A percentile compares a stretch with the other conserved stretches of the same genome.
Conservation (phyloP, 2,888 invertebrate genomes). For the Vandiemenella viatica region DNA sequence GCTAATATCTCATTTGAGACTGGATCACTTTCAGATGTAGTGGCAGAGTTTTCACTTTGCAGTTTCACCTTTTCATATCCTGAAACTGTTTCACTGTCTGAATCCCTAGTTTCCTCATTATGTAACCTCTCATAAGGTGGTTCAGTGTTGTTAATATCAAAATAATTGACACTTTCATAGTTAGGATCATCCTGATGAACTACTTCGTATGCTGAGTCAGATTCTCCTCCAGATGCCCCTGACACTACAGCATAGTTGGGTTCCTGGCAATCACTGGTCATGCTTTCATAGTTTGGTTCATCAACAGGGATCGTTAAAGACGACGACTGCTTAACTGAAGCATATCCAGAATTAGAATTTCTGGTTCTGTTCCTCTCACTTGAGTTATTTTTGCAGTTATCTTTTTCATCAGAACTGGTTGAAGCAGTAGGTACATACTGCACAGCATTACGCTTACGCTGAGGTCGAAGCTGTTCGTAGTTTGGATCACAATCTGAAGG, state of each 20-base stretch:
- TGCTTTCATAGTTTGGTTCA: slow-evolving; percentile 65
- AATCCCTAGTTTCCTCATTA: slow-evolving; percentile 18
- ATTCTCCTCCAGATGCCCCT: slow-evolving; percentile 47
- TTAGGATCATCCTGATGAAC: slow-evolving; percentile 53
- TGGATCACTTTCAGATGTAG: background rate
- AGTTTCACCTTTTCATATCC: slow-evolving; percentile 7
- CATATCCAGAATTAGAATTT: background rate
- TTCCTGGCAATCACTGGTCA: slow-evolving; percentile 40
- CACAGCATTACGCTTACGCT: slow-evolving; percentile 23
- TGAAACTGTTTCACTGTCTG: slow-evolving; percentile 6
- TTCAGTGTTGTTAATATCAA: slow-evolving; percentile 39
- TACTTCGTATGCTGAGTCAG: slow-evolving; percentile 50
- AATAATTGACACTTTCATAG: slow-evolving; percentile 67
- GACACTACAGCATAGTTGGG: slow-evolving; percentile 41
- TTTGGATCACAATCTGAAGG: slow-evolving; percentile 53
- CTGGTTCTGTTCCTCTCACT: background rate
- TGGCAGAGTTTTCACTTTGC: background rate
- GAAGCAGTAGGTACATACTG: no score
- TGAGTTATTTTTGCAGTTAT: background rate
- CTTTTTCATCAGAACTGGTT: background rate
- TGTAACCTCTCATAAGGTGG: slow-evolving; percentile 53
- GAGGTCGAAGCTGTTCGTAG: slow-evolving; percentile 57
- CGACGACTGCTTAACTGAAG: background rate
- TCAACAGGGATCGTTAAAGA: slow-evolving; percentile 16
- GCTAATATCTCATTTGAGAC: background rate